Conservation (phyloP, 2,888 invertebrate species). For the Erebia ligea region DNA sequence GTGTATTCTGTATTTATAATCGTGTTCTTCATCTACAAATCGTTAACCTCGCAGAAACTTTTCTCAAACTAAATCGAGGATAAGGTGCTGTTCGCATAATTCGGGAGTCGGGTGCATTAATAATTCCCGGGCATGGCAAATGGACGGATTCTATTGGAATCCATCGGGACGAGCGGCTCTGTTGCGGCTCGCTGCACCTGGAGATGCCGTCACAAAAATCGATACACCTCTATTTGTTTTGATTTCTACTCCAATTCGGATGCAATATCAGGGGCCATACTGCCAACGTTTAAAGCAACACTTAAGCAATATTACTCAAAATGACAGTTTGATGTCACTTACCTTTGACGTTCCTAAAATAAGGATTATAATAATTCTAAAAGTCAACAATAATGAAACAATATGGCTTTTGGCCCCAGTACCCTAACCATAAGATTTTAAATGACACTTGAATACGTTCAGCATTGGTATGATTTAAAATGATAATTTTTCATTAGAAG, state of each 20-base stretch:
- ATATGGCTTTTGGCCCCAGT: no score
- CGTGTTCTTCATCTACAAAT: not conserved
- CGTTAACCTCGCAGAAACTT: not conserved
- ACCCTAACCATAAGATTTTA: no score
- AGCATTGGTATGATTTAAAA: no score
- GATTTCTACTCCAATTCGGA: not conserved
- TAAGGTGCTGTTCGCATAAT: conserved; percentile 12
- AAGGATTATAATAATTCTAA: no score
- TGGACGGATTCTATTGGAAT: conserved; percentile 11
- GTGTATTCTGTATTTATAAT: not conserved
- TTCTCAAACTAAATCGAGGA: not conserved
- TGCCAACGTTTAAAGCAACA: no score
- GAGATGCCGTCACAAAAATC: not conserved
- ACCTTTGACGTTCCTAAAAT: no score
- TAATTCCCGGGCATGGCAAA: conserved; percentile 13
- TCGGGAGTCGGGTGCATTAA: not conserved
- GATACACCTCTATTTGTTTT: conserved; percentile 12
- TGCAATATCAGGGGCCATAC: no score
- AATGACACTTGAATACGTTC: no score
- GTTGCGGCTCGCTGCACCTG: conserved; percentile 16
- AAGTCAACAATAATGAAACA: no score
- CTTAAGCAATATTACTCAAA: no score
- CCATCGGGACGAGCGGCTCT: conserved; percentile 9
- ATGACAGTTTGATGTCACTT: no score
- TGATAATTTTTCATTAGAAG: no score